Conservation (phyloP, 2,888 invertebrate genomes). For the Augochlorella aurata region DNA sequence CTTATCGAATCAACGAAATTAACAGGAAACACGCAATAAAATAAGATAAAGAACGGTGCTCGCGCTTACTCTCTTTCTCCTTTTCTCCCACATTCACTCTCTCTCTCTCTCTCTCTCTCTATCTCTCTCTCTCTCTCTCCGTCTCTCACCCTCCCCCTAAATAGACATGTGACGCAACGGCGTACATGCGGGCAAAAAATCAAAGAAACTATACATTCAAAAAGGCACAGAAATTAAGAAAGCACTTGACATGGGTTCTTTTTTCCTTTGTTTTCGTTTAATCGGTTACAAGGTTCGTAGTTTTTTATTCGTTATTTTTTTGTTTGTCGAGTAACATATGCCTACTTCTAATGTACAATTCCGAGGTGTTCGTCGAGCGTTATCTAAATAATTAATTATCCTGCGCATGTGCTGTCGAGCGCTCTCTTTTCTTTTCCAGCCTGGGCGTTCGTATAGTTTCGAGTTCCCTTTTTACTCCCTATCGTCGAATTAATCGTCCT, state of each 20-base stretch:
- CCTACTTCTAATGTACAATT: constrained; percentile 74
- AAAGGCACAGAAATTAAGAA: constrained; percentile 78
- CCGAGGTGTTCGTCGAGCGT: constrained; percentile 54
- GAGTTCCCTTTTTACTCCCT: constrained; percentile 9
- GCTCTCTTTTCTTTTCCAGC: constrained; percentile 25
- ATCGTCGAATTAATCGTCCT: not conserved
- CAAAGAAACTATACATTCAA: constrained; percentile 59
- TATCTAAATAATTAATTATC: constrained; percentile 37
- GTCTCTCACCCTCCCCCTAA: too few species aligned
- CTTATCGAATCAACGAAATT: constrained; percentile 7
- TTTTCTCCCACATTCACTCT: not conserved
- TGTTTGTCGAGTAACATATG: constrained; percentile 65
- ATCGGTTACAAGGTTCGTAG: constrained; percentile 62
- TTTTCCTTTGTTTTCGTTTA: constrained; percentile 39
- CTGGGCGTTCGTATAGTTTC: constrained; percentile 34
- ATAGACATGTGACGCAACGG: not conserved
- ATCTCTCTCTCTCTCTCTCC: constrained; percentile 5
- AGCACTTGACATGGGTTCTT: constrained; percentile 69
- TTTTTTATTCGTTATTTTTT: constrained; percentile 48
- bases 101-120: not conserved
- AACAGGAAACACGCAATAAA: constrained; percentile 9
- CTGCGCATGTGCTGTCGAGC: constrained; percentile 28
- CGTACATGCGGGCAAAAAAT: constrained; percentile 48
- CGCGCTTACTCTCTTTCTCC: constrained; percentile 11
- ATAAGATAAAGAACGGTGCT: constrained; percentile 45